Evolutionary conservation across 2,113 vertebrate species (phyloP), one percentile per base, ranked within the genome.

Genomic region (Phalacrocorax carbo): DNA sequence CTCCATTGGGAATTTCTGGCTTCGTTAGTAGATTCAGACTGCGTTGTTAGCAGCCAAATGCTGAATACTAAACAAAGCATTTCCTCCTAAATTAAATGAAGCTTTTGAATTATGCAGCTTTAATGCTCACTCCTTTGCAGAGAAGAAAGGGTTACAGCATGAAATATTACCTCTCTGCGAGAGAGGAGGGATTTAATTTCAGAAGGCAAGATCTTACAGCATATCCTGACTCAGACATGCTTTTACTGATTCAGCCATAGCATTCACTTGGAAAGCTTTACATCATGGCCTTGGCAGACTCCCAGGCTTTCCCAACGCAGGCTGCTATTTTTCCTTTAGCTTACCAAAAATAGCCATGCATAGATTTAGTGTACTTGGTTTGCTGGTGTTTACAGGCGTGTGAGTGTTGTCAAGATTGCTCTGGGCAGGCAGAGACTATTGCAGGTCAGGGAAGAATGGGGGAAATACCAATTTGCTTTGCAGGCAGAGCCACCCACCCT

Each of bases 241-340:
- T 96, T 98, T 97, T 97, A 97, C 95, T 97, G 97, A 97, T 98
- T 98, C 98, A 97, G 88, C 96, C 96, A 88, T 88, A 96, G 96
- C 71, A 94, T 96, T 98, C 95, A 96, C 96, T 96, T 97, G 95
- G 96, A 98, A 98, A 97, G 93, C 92, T 98, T 97, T 96, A 97
- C 95, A 94, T 98, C 97, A 98, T 95, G 97, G 94, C 97, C 98
- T 97, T 98, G 97, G 97, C 98, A 94, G 94, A 84, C 68, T 96
- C 97, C 96, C 98, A 98, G 94, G 72, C 93, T 97, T 97, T 98
- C 97, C 97, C 97, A 97, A 88, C 75, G 96, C 88, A 96, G 96
- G 94, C 96, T 98, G 97, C 98, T 98, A 95, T 98, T 98, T 98
- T 98, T 96, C 96, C 95, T 97, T 97, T 72, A 96, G 90, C 90